Evolutionary conservation across 2,797 vertebrate genomes (phyloP).

Genomic region (Hozukius guyotensis): DNA sequence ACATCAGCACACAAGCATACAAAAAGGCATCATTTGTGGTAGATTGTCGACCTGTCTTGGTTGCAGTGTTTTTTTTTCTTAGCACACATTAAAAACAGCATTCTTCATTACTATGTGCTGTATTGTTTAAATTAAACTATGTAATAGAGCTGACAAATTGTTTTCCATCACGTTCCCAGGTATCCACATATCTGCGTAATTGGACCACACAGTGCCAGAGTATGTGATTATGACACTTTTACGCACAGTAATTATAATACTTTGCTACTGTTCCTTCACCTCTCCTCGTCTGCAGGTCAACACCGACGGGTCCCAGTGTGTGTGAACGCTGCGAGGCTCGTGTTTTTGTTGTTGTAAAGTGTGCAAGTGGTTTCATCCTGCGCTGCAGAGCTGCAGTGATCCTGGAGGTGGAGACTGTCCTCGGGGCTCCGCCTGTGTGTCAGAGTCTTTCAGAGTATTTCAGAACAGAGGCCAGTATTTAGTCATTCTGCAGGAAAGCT

Average conservation of each 20-base stretch:
- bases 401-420: slow-evolving; percentile 66
- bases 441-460: slow-evolving; percentile 65
- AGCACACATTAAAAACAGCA: not conserved
- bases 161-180: not conserved
- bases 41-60: not conserved
- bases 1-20: no score
- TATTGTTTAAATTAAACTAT: not conserved
- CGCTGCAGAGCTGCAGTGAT: slow-evolving; percentile 44
- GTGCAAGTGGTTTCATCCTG: slow-evolving; percentile 52
- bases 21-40: not conserved
- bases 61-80: not conserved
- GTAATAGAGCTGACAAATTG: not conserved
- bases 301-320: not conserved
- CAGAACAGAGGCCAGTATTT: slow-evolving; percentile 76
- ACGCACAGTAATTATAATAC: not conserved
- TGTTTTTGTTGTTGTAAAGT: slow-evolving; percentile 59
- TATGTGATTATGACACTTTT: not conserved
- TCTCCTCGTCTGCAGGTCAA: not conserved
- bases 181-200: not conserved
- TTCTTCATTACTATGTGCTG: not conserved
- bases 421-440: slow-evolving; percentile 55
- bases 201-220: not conserved
- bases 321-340: slow-evolving; percentile 11
- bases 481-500: slow-evolving; percentile 71
- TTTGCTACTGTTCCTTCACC: not conserved